phyloP scores from a whole-genome alignment of 2,797 vertebrate genomes.

The Oreochromis grahami region DNA sequence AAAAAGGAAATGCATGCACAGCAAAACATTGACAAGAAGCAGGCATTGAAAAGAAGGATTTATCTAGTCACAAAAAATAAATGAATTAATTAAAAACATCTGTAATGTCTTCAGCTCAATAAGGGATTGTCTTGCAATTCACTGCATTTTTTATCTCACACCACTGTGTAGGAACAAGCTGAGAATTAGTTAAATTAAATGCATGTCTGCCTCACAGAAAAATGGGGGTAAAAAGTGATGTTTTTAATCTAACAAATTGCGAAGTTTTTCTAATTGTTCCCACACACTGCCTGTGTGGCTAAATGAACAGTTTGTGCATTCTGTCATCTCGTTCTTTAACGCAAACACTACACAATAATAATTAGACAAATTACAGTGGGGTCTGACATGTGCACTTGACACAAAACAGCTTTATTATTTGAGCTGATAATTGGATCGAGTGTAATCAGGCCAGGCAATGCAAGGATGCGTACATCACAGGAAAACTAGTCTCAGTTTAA shows the following conservation, averaged over 20 bases:
- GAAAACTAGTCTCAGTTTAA: not conserved
- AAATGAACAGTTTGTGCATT: conserved; percentile 8
- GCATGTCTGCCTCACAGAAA: not conserved
- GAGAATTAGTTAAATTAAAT: not conserved
- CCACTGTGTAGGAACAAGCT: not conserved
- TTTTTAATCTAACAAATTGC: not conserved
- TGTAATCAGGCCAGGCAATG: not conserved
- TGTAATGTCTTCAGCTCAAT: not conserved
- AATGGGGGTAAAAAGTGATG: not conserved
- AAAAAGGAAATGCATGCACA: not conserved
- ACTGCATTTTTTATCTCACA: not conserved
- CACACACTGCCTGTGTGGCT: not conserved
- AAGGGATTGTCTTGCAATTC: not conserved
- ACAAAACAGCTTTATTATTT: conserved; percentile 16
- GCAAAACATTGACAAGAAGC: not conserved
- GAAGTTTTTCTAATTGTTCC: conserved; percentile 8
- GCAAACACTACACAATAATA: conserved; percentile 14
- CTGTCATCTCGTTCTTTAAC: not conserved
- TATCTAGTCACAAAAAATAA: not conserved
- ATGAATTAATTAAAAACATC: not conserved
- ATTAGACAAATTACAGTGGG: conserved; percentile 20
- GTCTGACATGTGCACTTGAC: not conserved
- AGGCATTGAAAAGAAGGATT: not conserved
- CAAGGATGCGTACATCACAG: not conserved
- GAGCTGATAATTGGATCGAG: conserved; percentile 9